Evolutionary conservation across 2,888 invertebrate species (phyloP).

Genomic region (Heliconius aoede): DNA sequence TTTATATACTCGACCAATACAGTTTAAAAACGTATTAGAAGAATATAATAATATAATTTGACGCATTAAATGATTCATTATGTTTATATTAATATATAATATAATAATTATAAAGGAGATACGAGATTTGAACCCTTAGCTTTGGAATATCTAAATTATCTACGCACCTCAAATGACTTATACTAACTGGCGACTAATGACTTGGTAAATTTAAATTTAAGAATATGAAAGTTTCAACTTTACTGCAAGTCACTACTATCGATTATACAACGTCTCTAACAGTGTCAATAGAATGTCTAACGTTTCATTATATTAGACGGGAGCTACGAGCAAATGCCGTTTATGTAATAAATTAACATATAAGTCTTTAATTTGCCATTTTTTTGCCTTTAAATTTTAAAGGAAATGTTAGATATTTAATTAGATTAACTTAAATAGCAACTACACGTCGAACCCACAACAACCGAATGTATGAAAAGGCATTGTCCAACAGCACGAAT

Average conservation of each 20-base stretch:
- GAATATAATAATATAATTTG: neutral
- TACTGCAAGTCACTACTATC: slow-evolving; percentile 6
- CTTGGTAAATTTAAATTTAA: slow-evolving; percentile 7
- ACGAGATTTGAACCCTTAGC: neutral
- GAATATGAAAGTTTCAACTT: slow-evolving; percentile 10
- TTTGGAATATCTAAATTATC: neutral
- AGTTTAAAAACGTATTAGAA: neutral
- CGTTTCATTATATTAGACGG: neutral
- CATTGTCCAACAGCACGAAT: too few relatives aligned
- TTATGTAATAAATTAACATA: neutral
- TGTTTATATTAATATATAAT: too few relatives aligned
- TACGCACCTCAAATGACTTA: neutral
- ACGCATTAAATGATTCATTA: too few relatives aligned
- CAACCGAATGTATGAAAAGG: too few relatives aligned
- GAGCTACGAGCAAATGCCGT: neutral
- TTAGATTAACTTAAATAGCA: too few relatives aligned
- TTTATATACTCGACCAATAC: neutral
- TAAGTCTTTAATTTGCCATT: neutral
- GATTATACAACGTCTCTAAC: slow-evolving; percentile 7
- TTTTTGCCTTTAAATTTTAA: neutral
- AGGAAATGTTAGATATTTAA: too few relatives aligned
- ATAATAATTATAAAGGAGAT: neutral
- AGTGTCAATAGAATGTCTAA: neutral
- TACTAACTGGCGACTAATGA: slow-evolving; percentile 11
- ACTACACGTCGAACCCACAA: too few relatives aligned